Base-by-base conservation (phyloP, 64 coral and sea anemone genomes). In the Astreopora myriophthalma region DNA sequence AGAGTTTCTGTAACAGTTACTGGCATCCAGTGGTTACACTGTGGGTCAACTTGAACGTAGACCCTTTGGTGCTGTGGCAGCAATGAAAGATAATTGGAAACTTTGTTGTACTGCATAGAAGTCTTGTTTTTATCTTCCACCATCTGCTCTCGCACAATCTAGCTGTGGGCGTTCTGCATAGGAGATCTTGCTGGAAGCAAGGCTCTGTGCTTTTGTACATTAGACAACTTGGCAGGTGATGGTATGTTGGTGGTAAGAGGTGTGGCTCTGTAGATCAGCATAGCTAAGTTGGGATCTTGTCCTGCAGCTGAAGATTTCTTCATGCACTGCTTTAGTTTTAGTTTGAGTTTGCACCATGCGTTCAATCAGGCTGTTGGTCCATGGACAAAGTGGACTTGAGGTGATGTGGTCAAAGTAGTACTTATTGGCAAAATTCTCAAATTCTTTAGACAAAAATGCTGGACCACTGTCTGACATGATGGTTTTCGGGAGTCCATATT, bases 291-390 rank as follows among this genome's bases (percentile, higher is more conserved):
- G 17, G 92, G 77, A 81, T 94, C 75, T 44, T 94, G 52, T 31
- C 85, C 65, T 1, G 85, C 73, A n/a, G 35, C 85, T 23, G 79
- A 64, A 13, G 42, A 75, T 37, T 94, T 94, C 42, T 83, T 94
- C 39, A 94, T 34, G n/a, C 87, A 48, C 36, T 88, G 78, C 46
- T 88, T 88, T 5, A 85, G 71, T 26, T n/a, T n/a, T n/a, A n/a
- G n/a, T n/a, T n/a, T n/a, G n/a, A n/a, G 93, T 94, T 70, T 85
- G 51, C 8, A 85, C 34, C 82, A 77, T 93, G 8, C 34, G 69
- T 55, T 94, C 86, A 30, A 42, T 75, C 42, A 90, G 81, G 14
- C 87, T 80, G 76, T 95, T 95, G 48, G 62, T 91, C n/a, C 73
- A 42, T 20, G 94, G 83, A 34, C 34, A 91, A 25, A 79, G n/a